Conservation (phyloP, 2,797 vertebrate species). For the Paratrypauchen microcephalus region DNA sequence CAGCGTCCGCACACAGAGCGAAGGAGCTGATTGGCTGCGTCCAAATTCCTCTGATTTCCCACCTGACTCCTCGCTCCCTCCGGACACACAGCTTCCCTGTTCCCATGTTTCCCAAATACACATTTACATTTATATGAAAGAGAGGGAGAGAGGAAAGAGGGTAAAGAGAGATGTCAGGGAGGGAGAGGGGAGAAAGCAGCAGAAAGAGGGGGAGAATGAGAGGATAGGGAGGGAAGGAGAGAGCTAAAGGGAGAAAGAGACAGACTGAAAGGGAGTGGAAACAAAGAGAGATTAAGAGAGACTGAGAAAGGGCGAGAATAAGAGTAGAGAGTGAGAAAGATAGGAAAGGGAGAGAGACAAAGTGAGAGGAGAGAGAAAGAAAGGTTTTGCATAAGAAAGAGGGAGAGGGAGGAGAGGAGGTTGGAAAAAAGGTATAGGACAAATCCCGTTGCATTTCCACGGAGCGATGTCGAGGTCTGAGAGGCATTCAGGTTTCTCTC, state of each 20-base stretch:
- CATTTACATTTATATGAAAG: slow-evolving; percentile 80
- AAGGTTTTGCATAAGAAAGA: slow-evolving; percentile 16
- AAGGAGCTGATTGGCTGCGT: slow-evolving; percentile 51
- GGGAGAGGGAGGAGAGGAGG: slow-evolving; percentile 19
- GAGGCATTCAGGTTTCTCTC: slow-evolving; percentile 38
- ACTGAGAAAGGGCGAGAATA: background rate
- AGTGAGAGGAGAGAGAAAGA: slow-evolving; percentile 51
- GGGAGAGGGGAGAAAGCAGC: slow-evolving; percentile 38
- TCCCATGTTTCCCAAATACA: slow-evolving; percentile 61
- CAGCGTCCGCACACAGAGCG: background rate
- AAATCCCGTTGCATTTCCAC: slow-evolving; percentile 62
- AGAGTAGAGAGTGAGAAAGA: slow-evolving; percentile 10
- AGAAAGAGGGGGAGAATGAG: background rate
- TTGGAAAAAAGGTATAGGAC: slow-evolving; percentile 58
- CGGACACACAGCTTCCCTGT: slow-evolving; percentile 54
- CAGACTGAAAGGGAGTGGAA: background rate
- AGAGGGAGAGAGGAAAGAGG: slow-evolving; percentile 28
- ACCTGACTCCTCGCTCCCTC: slow-evolving; percentile 49
- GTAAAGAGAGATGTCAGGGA: slow-evolving; percentile 40
- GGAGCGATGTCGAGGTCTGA: slow-evolving; percentile 60
- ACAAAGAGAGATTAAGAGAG: background rate
- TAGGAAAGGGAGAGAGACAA: slow-evolving; percentile 46
- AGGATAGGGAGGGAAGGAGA: too few species aligned
- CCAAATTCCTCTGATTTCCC: slow-evolving; percentile 63
- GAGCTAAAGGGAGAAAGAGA: background rate